Base-by-base conservation (phyloP, 2,888 invertebrate genomes). In the Cordylochernes scorpioides region DNA sequence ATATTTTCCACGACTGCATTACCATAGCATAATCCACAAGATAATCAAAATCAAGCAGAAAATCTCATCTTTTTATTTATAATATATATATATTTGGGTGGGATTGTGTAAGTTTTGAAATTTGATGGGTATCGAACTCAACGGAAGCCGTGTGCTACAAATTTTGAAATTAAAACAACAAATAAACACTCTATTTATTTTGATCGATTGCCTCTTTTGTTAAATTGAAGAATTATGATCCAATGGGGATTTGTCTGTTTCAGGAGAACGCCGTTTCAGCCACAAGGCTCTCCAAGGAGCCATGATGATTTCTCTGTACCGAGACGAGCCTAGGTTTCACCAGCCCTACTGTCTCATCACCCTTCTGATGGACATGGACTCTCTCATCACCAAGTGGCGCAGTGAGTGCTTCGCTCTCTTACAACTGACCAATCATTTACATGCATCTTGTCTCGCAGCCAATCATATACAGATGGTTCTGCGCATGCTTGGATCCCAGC, bases 381-480 rank as follows among this genome's bases (percentile, higher is more conserved):
- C 88, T 1, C 63, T 88, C 33, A 78, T 97, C 48, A 94, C 88
- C 22, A 97, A 97, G 57, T 97, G 97, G 97, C 65, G 97, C 54
- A 88, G 94, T 94, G 58, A 68, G 72, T 19, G 29, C 10, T 28
- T 15, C n/a, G 4, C 24, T 28, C n/a, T 13, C 8, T 15, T 16
- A 15, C 17, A 8, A 19, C 19, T 22, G 28, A 6, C 7, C 14
- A 10, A n/a, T 7, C 9, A 30, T 14, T 4, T 18, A 15, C 17
- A 31, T n/a, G 8, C 3, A 25, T 29, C 14, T 4, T 28, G 3
- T n/a, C 9, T 55, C 57, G 2, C 53, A 94, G 94, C 91, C 54
- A 94, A 91, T 54, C 97, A 97, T 54, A 80, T 94, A 24, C 68
- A 88, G 46, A 75, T 97, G 73, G 97, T 97, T 15, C 91, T 94